Evolutionary conservation across 2,113 vertebrate genomes (phyloP), one percentile per base, ranked within the genome.

Genomic region (Anseranas semipalmata): DNA sequence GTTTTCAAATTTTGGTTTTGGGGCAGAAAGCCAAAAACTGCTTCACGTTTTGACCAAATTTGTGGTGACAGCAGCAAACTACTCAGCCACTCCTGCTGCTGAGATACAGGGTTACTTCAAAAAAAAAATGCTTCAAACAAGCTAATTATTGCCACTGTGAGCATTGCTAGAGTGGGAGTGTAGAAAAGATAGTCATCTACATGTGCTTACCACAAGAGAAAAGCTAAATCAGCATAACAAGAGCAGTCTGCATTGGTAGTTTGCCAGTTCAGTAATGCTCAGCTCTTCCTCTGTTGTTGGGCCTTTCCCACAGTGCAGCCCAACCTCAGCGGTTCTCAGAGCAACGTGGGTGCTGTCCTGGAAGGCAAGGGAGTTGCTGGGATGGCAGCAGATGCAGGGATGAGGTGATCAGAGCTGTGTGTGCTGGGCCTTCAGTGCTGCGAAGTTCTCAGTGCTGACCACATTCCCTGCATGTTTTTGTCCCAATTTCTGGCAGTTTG

Each of bases 141-240:
- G 73, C 67, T 53, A 67, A 39, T 90, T 77, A 77, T 14, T 95
- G 52, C 78, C 48, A 27, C 90, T 58, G 60, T 81, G 91, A 93
- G 74, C 81, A 58, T 94, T 87, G 43, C 74, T 94, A 3, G 87
- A 96, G 70, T 94, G 94, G 94, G 95, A 96, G 85, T 85, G 85
- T 68, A 93, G 76, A 15, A 30, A 50, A 91, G 95, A 93, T 96
- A 96, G 68, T 79, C 43, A 97, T 96, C 95, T 93, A 7, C 33
- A 3, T 85, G 85, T 93, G 95, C 77, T 91, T 94, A 85, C 89
- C 94, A 87, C 93, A 85, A 39, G 89, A 88, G 62, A 79, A 77
- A 25, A 84, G 66, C 87, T 65, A 79, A 96, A 95, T 96, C 89
- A 89, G 62, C 87, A 87, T 93, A 85, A 91, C 84, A 94, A 82